Evolutionary conservation across 2,888 invertebrate genomes (phyloP).

Genomic region (Xylophagus ater): DNA sequence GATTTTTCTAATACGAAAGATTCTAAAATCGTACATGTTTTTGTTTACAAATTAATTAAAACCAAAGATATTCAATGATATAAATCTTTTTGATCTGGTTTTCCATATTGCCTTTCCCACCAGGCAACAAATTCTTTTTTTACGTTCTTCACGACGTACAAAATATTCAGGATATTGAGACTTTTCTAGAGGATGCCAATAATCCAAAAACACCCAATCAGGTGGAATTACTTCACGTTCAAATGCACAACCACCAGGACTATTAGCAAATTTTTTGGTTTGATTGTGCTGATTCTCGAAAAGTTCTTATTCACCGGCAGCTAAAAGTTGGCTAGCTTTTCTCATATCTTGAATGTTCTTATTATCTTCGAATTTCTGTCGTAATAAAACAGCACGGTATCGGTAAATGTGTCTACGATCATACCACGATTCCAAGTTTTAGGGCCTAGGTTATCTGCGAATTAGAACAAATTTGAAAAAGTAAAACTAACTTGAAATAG

Average conservation of each 20-base stretch:
- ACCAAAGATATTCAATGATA: no score
- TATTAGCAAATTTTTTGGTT: conserved; percentile 64
- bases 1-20: no score
- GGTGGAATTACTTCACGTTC: conserved; percentile 58
- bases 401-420: conserved; percentile 58
- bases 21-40: no score
- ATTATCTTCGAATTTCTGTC: conserved; percentile 76
- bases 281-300: conserved; percentile 58
- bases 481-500: no score
- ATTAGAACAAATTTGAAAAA: no score
- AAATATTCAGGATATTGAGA: conserved; percentile 92
- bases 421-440: conserved; percentile 53
- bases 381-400: conserved; percentile 64
- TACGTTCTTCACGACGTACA: conserved; percentile 73
- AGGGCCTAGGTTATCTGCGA: no score
- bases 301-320: conserved; percentile 67
- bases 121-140: conserved; percentile 76
- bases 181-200: conserved; percentile 91
- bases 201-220: conserved; percentile 82
- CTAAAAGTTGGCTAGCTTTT: conserved; percentile 57
- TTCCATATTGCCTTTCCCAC: conserved; percentile 71
- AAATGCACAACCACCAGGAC: conserved; percentile 73
- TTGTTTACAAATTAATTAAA: no score
- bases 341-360: conserved; percentile 60
- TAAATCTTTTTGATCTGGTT: conserved; percentile 38